Evolutionary conservation across 2,888 invertebrate genomes (phyloP), one percentile per base, ranked within the genome.

Genomic region (Metacarcinus magister): DNA sequence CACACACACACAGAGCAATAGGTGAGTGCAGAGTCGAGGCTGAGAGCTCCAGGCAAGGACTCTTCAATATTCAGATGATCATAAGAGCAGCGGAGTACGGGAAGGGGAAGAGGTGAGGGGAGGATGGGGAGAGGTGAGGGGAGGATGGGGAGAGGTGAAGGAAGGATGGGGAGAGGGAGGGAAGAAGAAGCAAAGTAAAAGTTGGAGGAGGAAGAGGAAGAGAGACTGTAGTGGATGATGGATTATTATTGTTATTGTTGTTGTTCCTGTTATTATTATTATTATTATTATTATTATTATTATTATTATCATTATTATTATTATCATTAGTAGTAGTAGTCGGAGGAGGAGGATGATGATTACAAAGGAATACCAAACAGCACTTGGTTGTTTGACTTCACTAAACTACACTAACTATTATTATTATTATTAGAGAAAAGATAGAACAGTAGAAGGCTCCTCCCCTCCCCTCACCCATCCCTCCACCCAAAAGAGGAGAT

Each of bases 51-150:
- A 67, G 67, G 67, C 8, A n/a, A 39, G n/a, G n/a, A 67, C 67
- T 67, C n/a, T 67, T 67, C 67, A 67, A 67, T 67, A 67, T 67
- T 67, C n/a, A 67, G 67, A 67, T 67, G 67, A 19, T 67, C 67
- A 32, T 16, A 48, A 46, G 44, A 19, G 87, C 1, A 43, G 8
- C 16, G n/a, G 43, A 43, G 67, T 39, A 28, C 16, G 13, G 28
- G 19, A 28, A 46, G 43, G 32, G 90, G 43, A n/a, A 23, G 10
- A 39, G 94, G 16, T 19, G 94, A 32, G 60, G 32, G 39, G 23
- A 8, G 39, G 28, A 19, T 43, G 46, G 90, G 48, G 39, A 54
- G 39, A 10, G 43, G 89, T 23, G 54, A 87, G 46, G 23, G 54
- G 23, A 39, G 60, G 32, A 2, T 0, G 39, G 87, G 16, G 23